phyloP scores from a whole-genome alignment of 2,797 vertebrate species.

The Etheostoma nigrum region DNA sequence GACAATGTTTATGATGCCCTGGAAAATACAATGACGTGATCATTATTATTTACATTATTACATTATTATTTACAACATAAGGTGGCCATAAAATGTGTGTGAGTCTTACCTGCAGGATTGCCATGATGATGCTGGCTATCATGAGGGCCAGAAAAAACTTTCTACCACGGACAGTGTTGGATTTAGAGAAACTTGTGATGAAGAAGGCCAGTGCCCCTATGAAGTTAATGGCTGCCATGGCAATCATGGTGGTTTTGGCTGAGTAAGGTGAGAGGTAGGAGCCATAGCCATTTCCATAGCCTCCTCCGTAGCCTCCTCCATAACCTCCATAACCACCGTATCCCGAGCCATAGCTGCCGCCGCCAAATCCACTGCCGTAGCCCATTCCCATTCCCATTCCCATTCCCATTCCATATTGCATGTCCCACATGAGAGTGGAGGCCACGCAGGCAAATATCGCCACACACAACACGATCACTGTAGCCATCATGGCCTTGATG shows the following conservation, averaged over 20 bases:
- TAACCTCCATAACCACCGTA: conserved; percentile 61
- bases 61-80: too few relatives aligned
- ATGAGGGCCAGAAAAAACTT: conserved; percentile 88
- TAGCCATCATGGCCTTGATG: conserved; percentile 83
- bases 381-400: conserved; percentile 70
- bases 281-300: conserved; percentile 68
- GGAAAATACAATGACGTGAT: conserved; percentile 11
- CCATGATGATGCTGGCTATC: conserved; percentile 80
- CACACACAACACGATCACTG: conserved; percentile 85
- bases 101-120: conserved; percentile 78
- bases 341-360: conserved; percentile 48
- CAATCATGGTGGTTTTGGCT: conserved; percentile 91
- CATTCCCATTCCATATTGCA: conserved; percentile 82
- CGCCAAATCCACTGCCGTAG: conserved; percentile 56
- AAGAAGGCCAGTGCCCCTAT: conserved; percentile 84
- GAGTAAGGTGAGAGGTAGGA: conserved; percentile 87
- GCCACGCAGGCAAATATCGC: conserved; percentile 92
- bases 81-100: neutral
- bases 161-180: conserved; percentile 76
- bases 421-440: conserved; percentile 93
- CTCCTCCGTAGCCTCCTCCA: conserved; percentile 40
- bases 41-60: neutral
- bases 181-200: conserved; percentile 85
- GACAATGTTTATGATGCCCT: conserved; percentile 89
- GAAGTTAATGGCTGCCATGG: conserved; percentile 90